phyloP scores from a whole-genome alignment of 2,113 vertebrate genomes.

The Otus sunia region DNA sequence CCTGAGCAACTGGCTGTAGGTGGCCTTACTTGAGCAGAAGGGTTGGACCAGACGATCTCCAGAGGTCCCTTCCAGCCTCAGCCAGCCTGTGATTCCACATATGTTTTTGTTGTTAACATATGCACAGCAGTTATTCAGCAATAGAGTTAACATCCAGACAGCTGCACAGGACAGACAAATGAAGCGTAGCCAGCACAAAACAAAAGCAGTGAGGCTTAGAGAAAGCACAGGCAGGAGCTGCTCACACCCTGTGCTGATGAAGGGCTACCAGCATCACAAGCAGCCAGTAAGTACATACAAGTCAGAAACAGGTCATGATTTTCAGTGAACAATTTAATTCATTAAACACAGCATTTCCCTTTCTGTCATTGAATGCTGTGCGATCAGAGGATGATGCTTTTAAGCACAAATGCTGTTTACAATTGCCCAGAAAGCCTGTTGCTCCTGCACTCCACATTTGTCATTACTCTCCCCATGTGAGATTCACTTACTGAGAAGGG shows the following conservation, averaged over 20 bases:
- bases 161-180: background rate
- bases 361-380: background rate
- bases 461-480: background rate
- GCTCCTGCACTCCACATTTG: background rate
- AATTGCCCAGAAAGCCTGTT: background rate
- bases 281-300: background rate
- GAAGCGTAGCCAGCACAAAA: background rate
- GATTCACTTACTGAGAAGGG: background rate
- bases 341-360: background rate
- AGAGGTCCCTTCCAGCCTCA: background rate
- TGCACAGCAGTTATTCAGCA: background rate
- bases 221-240: background rate
- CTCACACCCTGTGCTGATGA: background rate
- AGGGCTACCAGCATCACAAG: background rate
- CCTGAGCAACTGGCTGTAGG: background rate
- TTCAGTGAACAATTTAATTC: background rate
- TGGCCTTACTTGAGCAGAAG: background rate
- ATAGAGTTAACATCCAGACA: background rate
- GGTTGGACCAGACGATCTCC: background rate
- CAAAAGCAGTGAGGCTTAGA: background rate
- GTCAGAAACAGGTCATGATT: background rate
- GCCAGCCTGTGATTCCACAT: background rate
- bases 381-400: background rate
- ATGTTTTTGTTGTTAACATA: background rate
- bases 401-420: background rate